A percentile compares a stretch with the other conserved stretches of the same genome.
phyloP scores from a whole-genome alignment of 2,113 vertebrate genomes.

The Mus spicilegus region DNA sequence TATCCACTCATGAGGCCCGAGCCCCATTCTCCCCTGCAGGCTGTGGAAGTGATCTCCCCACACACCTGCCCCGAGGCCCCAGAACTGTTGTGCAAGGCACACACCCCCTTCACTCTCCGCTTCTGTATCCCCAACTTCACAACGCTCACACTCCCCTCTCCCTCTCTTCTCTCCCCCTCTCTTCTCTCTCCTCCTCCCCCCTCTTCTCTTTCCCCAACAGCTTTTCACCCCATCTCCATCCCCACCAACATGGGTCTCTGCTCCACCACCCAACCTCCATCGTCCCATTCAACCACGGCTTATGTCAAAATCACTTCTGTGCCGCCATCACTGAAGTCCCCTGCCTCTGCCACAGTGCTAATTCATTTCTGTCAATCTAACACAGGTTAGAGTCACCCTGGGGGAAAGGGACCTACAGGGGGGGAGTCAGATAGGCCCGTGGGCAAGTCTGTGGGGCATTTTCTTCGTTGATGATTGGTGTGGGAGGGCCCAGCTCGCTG shows the following conservation, averaged over 20 bases:
- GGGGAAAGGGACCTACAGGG: not conserved
- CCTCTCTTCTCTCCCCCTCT: too few species aligned
- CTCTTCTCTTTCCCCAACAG: too few species aligned
- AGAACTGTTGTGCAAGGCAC: not conserved
- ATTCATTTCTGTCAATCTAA: not conserved
- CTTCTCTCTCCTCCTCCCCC: not conserved
- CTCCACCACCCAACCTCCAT: not conserved
- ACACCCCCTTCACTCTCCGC: not conserved
- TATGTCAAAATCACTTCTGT: not conserved
- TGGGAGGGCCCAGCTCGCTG: not conserved
- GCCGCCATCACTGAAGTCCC: not conserved
- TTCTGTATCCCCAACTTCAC: not conserved
- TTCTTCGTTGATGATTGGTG: not conserved
- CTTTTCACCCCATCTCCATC: not conserved
- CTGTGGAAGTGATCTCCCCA: not conserved
- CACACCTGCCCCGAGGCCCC: too few species aligned
- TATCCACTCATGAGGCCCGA: too few species aligned
- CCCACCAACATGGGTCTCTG: not conserved
- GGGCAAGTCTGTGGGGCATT: not conserved
- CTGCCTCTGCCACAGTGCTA: accelerated
- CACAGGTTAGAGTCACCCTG: not conserved
- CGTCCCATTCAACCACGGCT: not conserved
- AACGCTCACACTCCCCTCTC: not conserved
- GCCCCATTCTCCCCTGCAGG: too few species aligned
- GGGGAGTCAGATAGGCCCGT: not conserved